phyloP scores from a whole-genome alignment of 2,888 invertebrate species.

The Sacculina carcini region DNA sequence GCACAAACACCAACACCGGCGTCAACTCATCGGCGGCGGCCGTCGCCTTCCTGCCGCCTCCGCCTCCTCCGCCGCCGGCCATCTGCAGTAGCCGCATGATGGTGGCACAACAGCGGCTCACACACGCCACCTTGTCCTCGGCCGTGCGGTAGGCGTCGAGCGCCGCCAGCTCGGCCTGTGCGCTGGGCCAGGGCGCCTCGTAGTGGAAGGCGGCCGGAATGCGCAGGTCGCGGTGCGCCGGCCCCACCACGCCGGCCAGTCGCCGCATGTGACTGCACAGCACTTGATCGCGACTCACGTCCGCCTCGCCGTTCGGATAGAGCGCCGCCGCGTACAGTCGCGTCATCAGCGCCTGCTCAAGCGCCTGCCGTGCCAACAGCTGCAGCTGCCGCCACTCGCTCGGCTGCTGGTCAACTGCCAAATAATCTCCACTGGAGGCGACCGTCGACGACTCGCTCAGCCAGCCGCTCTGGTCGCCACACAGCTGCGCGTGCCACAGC shows the following conservation, averaged over 20 bases:
- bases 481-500: slow-evolving; percentile 21
- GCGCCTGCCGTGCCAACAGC: slow-evolving; percentile 46
- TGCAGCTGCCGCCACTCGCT: slow-evolving; percentile 32
- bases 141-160: slow-evolving; percentile 77
- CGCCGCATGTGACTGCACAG: slow-evolving; percentile 67
- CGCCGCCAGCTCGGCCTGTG: slow-evolving; percentile 55
- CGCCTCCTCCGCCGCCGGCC: slow-evolving; percentile 31
- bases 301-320: slow-evolving; percentile 91
- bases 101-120: slow-evolving; percentile 62
- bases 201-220: slow-evolving; percentile 53
- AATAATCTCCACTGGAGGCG: neutral
- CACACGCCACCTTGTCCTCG: slow-evolving; percentile 54
- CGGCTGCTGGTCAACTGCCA: slow-evolving; percentile 5
- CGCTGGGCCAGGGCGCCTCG: slow-evolving; percentile 89
- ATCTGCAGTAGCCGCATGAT: slow-evolving; percentile 79
- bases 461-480: slow-evolving; percentile 20
- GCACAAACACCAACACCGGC: slow-evolving; percentile 83
- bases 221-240: slow-evolving; percentile 48
- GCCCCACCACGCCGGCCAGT: slow-evolving; percentile 42
- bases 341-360: slow-evolving; percentile 75
- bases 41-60: too few relatives aligned
- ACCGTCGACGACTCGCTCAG: slow-evolving; percentile 17
- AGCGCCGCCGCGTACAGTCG: slow-evolving; percentile 52
- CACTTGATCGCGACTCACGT: slow-evolving; percentile 70
- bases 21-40: slow-evolving; percentile 81